phyloP scores from a whole-genome alignment of 64 coral and sea anemone genomes.

The Pocillopora verrucosa region DNA sequence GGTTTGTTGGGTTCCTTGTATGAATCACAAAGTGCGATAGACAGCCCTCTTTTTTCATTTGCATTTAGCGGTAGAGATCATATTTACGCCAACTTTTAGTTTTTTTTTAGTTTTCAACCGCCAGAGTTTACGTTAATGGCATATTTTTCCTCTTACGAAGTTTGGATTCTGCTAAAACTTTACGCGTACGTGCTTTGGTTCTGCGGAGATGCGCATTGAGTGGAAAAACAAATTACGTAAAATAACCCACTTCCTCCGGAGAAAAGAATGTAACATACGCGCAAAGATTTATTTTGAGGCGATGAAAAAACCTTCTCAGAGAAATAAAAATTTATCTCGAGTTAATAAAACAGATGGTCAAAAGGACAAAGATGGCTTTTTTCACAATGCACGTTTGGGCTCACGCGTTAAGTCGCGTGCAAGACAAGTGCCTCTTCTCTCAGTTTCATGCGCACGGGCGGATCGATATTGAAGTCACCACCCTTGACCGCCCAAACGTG shows the following conservation, averaged over 20 bases:
- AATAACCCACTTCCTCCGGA: neutral
- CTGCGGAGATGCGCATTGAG: neutral
- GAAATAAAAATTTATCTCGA: neutral
- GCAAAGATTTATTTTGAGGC: no score
- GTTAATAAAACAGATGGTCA: neutral
- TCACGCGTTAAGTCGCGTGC: constrained; percentile 9
- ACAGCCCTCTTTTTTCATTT: no score
- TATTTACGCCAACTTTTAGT: neutral
- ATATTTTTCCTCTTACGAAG: neutral
- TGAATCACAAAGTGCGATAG: no score
- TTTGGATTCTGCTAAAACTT: no score
- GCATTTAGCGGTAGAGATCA: no score
- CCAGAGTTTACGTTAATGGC: neutral
- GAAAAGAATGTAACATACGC: neutral
- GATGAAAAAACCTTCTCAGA: neutral
- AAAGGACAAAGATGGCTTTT: neutral
- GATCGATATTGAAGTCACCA: neutral
- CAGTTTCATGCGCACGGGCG: neutral
- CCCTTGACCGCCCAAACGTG: constrained; percentile 16
- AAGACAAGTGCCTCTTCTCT: neutral
- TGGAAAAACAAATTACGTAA: neutral
- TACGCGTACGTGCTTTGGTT: neutral
- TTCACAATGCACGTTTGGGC: neutral
- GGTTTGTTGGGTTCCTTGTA: no score
- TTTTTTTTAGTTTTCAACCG: neutral